Evolutionary conservation across 1,140 invertebrate species (phyloP).

Genomic region (Pseudoatta argentina): DNA sequence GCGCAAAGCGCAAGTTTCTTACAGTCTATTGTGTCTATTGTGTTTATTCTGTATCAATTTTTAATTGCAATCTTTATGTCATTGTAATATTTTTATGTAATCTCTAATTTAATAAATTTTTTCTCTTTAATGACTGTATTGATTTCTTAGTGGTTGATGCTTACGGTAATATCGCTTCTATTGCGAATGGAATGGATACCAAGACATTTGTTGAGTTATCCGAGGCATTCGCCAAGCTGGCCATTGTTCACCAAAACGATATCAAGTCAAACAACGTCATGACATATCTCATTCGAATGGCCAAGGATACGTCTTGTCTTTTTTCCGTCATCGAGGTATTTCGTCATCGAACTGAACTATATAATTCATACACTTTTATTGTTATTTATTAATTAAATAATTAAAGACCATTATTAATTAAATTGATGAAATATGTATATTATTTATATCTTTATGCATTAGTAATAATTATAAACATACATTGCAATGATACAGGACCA

Average conservation of each 20-base stretch:
- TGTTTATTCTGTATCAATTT: not conserved
- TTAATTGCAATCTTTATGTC: not conserved
- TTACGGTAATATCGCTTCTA: slow-evolving; percentile 74
- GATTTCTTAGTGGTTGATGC: slow-evolving; percentile 75
- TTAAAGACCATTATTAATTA: not conserved
- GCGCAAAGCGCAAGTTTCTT: not conserved
- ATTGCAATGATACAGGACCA: slow-evolving; percentile 65
- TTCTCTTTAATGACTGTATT: not conserved
- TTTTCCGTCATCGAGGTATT: slow-evolving; percentile 61
- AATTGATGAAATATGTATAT: not conserved
- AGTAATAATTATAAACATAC: slow-evolving; percentile 9
- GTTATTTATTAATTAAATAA: slow-evolving; percentile 1
- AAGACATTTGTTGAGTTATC: slow-evolving; percentile 80
- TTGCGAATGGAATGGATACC: slow-evolving; percentile 77
- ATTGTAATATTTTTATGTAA: too few relatives aligned
- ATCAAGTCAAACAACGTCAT: slow-evolving; percentile 71
- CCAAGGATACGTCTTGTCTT: slow-evolving; percentile 68
- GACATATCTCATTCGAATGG: slow-evolving; percentile 73
- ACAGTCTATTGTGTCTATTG: not conserved
- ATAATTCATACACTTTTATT: not conserved
- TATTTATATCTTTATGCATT: not conserved
- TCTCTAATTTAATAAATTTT: not conserved
- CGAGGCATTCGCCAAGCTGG: slow-evolving; percentile 80
- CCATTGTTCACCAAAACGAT: slow-evolving; percentile 62
- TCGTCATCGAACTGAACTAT: not conserved